phyloP scores from a whole-genome alignment of 2,797 vertebrate genomes.

The Sebastes variabilis region DNA sequence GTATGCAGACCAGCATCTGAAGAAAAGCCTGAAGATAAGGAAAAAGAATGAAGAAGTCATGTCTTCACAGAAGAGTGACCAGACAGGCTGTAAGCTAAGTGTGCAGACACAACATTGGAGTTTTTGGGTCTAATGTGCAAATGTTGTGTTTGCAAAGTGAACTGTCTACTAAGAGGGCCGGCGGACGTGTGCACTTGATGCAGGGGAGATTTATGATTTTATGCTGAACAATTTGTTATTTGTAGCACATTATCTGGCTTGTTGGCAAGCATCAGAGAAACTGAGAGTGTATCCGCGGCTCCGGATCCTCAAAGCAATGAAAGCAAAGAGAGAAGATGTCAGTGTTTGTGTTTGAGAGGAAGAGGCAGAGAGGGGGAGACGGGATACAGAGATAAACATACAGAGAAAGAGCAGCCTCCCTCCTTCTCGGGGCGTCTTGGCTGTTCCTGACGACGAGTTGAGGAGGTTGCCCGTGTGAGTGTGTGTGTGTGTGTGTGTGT shows the following conservation, averaged over 20 bases:
- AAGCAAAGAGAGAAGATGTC: constrained; percentile 55
- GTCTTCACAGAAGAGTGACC: neutral
- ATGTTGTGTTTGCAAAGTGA: constrained; percentile 7
- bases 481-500: constrained; percentile 17
- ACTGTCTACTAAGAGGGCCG: neutral
- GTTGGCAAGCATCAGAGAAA: constrained; percentile 55
- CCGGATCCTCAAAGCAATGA: constrained; percentile 52
- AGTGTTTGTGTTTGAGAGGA: constrained; percentile 63
- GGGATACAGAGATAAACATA: constrained; percentile 66
- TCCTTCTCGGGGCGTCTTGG: constrained; percentile 52
- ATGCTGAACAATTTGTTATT: constrained; percentile 50
- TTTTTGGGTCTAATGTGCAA: neutral
- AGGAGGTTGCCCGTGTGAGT: constrained; percentile 50
- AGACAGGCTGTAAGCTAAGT: neutral
- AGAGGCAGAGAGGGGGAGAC: constrained; percentile 51
- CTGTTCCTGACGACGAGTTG: constrained; percentile 53
- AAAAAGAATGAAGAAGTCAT: neutral
- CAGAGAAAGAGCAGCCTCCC: constrained; percentile 57
- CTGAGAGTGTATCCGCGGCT: constrained; percentile 29
- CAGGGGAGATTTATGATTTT: constrained; percentile 27
- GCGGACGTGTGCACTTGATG: constrained; percentile 16
- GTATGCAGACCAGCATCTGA: neutral
- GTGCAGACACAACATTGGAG: neutral
- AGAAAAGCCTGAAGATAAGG: neutral
- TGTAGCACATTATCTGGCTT: constrained; percentile 46